Conservation (phyloP, 2,797 vertebrate genomes). For the Nasua narica region DNA sequence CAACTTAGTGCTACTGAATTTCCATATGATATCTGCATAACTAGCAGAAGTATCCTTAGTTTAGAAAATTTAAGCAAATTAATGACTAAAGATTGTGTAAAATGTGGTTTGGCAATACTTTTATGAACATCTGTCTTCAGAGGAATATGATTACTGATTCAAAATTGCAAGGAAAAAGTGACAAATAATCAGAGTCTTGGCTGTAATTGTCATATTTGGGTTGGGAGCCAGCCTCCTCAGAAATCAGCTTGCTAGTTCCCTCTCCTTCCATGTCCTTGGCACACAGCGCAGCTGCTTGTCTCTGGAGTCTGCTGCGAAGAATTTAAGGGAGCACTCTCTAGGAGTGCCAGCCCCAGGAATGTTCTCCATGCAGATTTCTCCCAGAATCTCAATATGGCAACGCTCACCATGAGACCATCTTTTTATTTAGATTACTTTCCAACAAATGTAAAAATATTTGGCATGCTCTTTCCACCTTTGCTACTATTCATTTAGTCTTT, state of each 20-base stretch:
- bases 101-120: conserved; percentile 17
- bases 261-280: conserved; percentile 30
- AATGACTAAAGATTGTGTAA: neutral
- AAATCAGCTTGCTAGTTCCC: conserved; percentile 6
- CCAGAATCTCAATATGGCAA: conserved; percentile 26
- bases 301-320: conserved; percentile 37
- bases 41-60: neutral
- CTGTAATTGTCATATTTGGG: conserved; percentile 45
- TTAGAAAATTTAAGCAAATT: conserved; percentile 42
- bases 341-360: conserved; percentile 33
- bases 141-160: conserved; percentile 25
- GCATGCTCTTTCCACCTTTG: conserved; percentile 27
- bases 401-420: neutral
- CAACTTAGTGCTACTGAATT: neutral
- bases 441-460: conserved; percentile 51
- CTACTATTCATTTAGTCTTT: neutral
- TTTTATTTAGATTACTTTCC: conserved; percentile 37
- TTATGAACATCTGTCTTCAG: conserved; percentile 20
- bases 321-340: conserved; percentile 27
- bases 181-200: conserved; percentile 43
- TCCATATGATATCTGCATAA: neutral
- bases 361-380: conserved; percentile 31
- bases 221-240: conserved; percentile 38
- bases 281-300: neutral
- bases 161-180: conserved; percentile 52